These are phyloP conservation scores for Picus viridis DNA, from an alignment of 2,797 vertebrate genomes.

Conservation along the genomic window DNA sequence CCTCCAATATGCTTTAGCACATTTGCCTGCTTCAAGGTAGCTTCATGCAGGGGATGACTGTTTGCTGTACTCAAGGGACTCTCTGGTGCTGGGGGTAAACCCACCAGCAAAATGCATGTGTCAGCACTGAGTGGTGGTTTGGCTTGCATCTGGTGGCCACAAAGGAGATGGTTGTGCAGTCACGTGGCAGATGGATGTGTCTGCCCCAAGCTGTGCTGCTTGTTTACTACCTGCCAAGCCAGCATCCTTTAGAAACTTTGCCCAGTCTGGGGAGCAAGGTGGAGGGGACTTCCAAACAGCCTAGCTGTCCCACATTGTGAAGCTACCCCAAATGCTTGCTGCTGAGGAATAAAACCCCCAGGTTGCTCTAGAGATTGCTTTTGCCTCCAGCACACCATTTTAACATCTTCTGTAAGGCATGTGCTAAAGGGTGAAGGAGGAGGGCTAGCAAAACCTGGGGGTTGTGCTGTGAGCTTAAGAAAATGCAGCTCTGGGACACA, in stretches of 20 bases:
- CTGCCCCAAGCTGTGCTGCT: neutral
- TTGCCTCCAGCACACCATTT: neutral
- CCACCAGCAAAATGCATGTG: accelerated
- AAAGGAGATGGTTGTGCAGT: neutral
- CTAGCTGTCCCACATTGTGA: neutral
- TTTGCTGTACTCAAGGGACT: accelerated
- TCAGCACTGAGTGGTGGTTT: neutral
- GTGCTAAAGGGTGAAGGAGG: neutral
- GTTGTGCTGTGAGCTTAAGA: neutral
- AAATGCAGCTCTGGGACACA: accelerated
- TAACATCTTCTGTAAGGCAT: accelerated
- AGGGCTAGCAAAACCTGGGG: neutral
- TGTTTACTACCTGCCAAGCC: neutral
- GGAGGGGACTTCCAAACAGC: neutral
- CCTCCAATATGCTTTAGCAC: accelerated
- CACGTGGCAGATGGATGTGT: accelerated
- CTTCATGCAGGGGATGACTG: accelerated
- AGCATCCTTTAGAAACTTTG: neutral
- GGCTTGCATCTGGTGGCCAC: neutral
- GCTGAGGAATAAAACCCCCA: neutral
- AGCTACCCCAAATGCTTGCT: too few species aligned
- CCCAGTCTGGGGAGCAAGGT: accelerated
- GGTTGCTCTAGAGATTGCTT: neutral
- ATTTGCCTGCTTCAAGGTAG: too few species aligned
- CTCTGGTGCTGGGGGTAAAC: neutral